Conservation (phyloP, 1,140 invertebrate species). For the Drosophila repletoides region DNA sequence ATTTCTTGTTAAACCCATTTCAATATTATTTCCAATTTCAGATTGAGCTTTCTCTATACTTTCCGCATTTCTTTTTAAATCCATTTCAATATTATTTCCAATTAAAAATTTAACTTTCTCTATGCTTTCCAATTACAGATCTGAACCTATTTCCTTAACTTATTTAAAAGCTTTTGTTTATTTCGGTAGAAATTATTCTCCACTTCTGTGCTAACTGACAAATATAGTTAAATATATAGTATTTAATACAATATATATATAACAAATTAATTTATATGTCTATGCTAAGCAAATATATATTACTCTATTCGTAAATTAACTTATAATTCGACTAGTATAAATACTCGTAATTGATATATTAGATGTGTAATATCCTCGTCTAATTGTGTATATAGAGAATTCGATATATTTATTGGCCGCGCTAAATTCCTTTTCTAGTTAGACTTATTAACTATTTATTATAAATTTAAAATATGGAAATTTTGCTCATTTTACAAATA, state of each 20-base stretch:
- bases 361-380: background rate
- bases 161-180: too few species aligned
- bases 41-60: background rate
- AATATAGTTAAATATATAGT: background rate
- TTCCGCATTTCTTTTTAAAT: background rate
- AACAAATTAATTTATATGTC: background rate
- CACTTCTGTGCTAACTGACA: conserved; percentile 30
- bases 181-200: conserved; percentile 7
- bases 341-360: background rate
- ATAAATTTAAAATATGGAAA: conserved; percentile 10
- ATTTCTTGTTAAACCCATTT: too few species aligned
- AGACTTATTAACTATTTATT: conserved; percentile 36
- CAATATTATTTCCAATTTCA: too few species aligned
- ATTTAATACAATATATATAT: background rate
- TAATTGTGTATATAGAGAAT: conserved; percentile 6
- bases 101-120: background rate
- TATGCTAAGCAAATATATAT: background rate
- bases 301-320: conserved; percentile 6
- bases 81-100: too few species aligned
- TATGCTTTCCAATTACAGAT: too few species aligned
- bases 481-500: conserved; percentile 54
- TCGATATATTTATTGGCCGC: background rate
- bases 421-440: conserved; percentile 41
- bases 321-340: background rate
- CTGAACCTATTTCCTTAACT: too few species aligned